Evolutionary conservation across 2,113 vertebrate species (phyloP).

Genomic region (Cheirogaleus medius): DNA sequence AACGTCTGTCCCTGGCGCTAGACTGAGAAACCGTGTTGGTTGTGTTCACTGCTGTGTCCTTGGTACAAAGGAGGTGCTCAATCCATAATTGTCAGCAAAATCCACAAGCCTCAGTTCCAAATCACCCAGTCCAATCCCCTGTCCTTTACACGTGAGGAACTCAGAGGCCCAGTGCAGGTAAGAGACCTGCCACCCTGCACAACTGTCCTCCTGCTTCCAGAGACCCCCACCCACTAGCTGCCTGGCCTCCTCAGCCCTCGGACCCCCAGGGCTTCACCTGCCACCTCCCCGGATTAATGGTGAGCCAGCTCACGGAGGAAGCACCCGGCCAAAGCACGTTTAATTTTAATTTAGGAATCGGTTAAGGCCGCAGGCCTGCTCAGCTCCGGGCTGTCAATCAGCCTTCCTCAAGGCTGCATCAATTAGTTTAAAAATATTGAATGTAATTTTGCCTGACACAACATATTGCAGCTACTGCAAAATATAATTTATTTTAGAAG

Average conservation of each 20-base stretch:
- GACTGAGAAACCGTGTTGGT: neutral
- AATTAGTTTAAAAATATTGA: conserved; percentile 93
- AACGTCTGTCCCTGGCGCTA: neutral
- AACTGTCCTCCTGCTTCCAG: neutral
- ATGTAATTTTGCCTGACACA: conserved; percentile 92
- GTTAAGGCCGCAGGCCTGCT: conserved; percentile 85
- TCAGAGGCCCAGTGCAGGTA: neutral
- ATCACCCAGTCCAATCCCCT: neutral
- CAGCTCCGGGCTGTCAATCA: conserved; percentile 87
- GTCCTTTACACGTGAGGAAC: neutral
- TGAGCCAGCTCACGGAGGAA: conserved; percentile 80
- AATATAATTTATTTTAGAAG: conserved; percentile 92
- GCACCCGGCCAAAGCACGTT: conserved; percentile 81
- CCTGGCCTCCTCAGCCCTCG: neutral
- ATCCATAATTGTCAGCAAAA: conserved; percentile 33
- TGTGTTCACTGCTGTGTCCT: neutral
- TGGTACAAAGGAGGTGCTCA: neutral
- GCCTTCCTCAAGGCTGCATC: conserved; percentile 89
- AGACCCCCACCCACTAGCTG: neutral
- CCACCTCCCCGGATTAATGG: conserved; percentile 77
- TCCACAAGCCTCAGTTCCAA: neutral
- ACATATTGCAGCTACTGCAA: conserved; percentile 91
- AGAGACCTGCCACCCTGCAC: neutral
- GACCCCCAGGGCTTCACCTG: conserved; percentile 69
- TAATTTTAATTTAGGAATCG: conserved; percentile 87